Evolutionary conservation across 2,888 invertebrate genomes (phyloP).

Genomic region (Dusona sp.): DNA sequence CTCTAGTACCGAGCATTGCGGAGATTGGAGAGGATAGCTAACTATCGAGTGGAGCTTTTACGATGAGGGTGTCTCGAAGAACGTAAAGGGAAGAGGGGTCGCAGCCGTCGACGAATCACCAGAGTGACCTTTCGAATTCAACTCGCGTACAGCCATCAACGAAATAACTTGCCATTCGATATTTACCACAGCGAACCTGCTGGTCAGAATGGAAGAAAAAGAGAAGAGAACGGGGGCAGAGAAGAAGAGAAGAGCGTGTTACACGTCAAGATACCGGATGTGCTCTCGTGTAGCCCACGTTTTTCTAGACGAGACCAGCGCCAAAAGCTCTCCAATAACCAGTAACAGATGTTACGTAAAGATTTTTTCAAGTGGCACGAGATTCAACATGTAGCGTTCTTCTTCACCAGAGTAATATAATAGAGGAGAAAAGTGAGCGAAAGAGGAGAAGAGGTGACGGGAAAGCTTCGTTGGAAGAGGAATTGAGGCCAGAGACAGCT

Average conservation of each 20-base stretch:
- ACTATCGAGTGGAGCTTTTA: constrained; percentile 40
- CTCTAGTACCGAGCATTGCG: constrained; percentile 26
- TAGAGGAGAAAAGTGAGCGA: background rate
- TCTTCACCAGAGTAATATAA: constrained; percentile 16
- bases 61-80: constrained; percentile 17
- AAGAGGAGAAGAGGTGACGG: background rate
- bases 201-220: constrained; percentile 28
- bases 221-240: background rate
- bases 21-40: constrained; percentile 46
- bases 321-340: constrained; percentile 53
- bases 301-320: constrained; percentile 5
- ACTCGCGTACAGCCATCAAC: constrained; percentile 59
- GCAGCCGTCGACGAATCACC: constrained; percentile 25
- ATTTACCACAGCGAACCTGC: constrained; percentile 43
- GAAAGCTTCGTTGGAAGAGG: constrained; percentile 14
- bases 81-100: background rate
- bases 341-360: constrained; percentile 47
- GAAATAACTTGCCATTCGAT: constrained; percentile 62
- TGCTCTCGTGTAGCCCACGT: constrained; percentile 39
- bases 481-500: constrained; percentile 44
- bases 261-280: constrained; percentile 44
- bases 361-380: constrained; percentile 42
- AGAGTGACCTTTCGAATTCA: constrained; percentile 53
- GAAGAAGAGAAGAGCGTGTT: constrained; percentile 32
- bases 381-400: constrained; percentile 6